phyloP scores from a whole-genome alignment of 1,140 invertebrate genomes.

The Coenobita brevimanus region DNA sequence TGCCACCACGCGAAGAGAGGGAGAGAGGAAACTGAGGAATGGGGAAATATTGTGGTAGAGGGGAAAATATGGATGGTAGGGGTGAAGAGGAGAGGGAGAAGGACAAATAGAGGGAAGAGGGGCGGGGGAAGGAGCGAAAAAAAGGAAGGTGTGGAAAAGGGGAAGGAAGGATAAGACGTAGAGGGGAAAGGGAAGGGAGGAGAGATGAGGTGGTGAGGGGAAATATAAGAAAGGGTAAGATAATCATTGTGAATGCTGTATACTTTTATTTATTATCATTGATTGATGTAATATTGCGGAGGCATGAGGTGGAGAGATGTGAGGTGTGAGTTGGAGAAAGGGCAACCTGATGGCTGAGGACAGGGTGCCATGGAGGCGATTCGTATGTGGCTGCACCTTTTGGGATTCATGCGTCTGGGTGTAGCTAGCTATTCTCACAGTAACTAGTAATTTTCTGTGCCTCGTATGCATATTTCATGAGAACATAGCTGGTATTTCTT shows the following conservation, averaged over 20 bases:
- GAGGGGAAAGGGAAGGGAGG: not conserved
- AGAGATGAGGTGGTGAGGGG: not conserved
- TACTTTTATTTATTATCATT: too few relatives aligned
- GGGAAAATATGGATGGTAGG: not conserved
- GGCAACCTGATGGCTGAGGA: too few relatives aligned
- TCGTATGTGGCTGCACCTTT: not conserved
- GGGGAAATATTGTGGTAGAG: not conserved
- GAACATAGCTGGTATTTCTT: too few relatives aligned
- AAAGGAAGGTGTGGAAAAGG: constrained; percentile 7
- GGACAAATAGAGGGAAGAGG: constrained; percentile 1
- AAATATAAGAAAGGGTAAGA: too few relatives aligned
- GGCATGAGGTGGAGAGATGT: not conserved
- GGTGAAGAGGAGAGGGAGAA: not conserved
- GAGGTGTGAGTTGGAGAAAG: too few relatives aligned
- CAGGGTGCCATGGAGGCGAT: too few relatives aligned
- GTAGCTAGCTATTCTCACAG: not conserved
- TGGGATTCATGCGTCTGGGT: not conserved
- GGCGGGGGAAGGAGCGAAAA: constrained; percentile 18
- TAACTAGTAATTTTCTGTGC: too few relatives aligned
- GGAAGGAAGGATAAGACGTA: too few relatives aligned
- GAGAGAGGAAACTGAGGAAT: too few relatives aligned
- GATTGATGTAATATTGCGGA: not conserved
- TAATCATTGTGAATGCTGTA: too few relatives aligned
- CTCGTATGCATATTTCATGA: too few relatives aligned
- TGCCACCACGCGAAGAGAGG: too few relatives aligned